A percentile compares a stretch with the other conserved stretches of the same genome.
Conservation (phyloP, 2,113 vertebrate genomes). For the Fulica atra region DNA sequence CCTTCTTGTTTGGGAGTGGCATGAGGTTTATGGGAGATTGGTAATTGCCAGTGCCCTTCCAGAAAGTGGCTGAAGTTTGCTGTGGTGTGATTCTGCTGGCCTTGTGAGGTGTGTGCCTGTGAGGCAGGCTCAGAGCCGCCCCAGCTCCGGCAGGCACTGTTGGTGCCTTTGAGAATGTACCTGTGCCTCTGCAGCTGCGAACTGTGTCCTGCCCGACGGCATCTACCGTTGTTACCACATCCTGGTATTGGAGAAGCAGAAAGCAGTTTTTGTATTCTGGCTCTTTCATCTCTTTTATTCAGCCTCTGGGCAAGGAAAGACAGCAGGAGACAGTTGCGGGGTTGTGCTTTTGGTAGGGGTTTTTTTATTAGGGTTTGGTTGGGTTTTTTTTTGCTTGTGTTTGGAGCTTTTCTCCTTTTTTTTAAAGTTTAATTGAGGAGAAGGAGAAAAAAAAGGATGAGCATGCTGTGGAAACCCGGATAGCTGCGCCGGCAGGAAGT, state of each 20-base stretch:
- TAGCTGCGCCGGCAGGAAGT: slow-evolving; percentile 47
- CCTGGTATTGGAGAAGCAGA: not conserved
- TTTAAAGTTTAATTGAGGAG: slow-evolving; percentile 11
- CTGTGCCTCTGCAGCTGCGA: not conserved
- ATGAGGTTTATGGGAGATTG: not conserved
- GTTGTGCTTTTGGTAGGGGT: not conserved
- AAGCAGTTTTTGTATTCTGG: not conserved
- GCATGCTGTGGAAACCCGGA: not conserved
- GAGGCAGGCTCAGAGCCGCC: not conserved
- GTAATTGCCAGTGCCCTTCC: not conserved
- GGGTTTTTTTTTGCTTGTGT: not conserved
- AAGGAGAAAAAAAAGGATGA: not conserved
- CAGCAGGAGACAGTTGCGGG: not conserved
- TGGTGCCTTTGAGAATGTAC: not conserved
- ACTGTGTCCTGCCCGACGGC: not conserved
- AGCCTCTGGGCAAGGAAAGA: not conserved
- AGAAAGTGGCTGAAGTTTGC: not conserved
- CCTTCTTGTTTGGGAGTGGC: not conserved
- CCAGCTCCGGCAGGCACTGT: not conserved
- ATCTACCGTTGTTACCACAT: not conserved
- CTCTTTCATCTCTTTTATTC: not conserved
- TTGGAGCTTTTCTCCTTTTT: not conserved
- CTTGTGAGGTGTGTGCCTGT: not conserved
- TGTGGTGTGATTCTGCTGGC: not conserved
- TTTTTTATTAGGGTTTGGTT: not conserved